Evolutionary conservation across 2,113 vertebrate species (phyloP), one percentile per base, ranked within the genome.

Genomic region (Sapajus apella): DNA sequence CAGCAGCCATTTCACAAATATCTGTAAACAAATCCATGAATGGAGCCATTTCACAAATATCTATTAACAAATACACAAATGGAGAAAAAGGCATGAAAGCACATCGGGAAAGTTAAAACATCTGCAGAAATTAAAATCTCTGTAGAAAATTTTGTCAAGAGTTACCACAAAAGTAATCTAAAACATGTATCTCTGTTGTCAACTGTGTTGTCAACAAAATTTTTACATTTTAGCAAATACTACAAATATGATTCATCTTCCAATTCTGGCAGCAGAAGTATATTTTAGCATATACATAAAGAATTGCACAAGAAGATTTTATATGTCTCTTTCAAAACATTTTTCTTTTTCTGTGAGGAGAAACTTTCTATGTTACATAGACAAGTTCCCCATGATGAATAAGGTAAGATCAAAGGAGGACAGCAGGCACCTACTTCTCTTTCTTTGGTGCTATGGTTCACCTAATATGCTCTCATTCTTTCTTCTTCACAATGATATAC

Each of bases 401-500:
- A 92, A 94, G 81, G 13, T 37, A 96, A 72, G 66, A 76, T 73
- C 81, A 61, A 1, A 97, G 56, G 81, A 97, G 35, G 27, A 30
- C 58, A 92, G 73, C 32, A 23, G 89, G 94, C 64, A 93, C 56
- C 73, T 35, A 43, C 96, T 95, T 93, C 47, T 73, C 83, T 91
- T 94, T 97, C 92, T 70, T 81, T 68, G 64, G 93, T 97, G 91
- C 84, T 96, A 32, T 75, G 89, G 25, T 88, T 98, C 97, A 96
- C 55, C 91, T 98, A 95, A 97, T 87, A 91, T 52, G 95, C 81
- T 95, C 88, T 96, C 90, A 88, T 94, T 96, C 97, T 98, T 98
- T 97, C 91, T 94, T 98, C 97, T 98, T 96, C 97, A 92, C 61
- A 58, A 4, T 97, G 97, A 98, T 97, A 97, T 98, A 98, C 95